Percentiles rank a stretch among this genome's conserved stretches.
Conservation (phyloP, 2,113 vertebrate genomes). For the Tympanuchus pallidicinctus region DNA sequence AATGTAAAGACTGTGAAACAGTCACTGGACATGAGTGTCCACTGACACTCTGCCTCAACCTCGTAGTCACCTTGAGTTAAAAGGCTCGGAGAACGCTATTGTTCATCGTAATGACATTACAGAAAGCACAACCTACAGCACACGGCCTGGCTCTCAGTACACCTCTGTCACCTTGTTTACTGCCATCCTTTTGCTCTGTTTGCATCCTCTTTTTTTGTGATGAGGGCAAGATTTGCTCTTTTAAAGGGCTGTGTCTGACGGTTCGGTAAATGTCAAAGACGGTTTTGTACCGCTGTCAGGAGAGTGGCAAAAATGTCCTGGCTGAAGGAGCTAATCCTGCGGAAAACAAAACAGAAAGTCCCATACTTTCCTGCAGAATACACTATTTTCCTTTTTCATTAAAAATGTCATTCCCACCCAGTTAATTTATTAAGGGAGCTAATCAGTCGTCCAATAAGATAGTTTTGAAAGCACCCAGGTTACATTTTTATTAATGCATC, state of each 20-base stretch:
- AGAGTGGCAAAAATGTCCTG: constrained; percentile 15
- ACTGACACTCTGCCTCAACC: background rate
- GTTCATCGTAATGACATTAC: background rate
- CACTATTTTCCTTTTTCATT: background rate
- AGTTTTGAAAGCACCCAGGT: constrained; percentile 1
- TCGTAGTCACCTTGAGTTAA: background rate
- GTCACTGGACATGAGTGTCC: background rate
- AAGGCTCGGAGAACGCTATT: background rate
- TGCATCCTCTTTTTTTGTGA: background rate
- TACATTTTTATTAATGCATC: background rate
- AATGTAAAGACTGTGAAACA: background rate
- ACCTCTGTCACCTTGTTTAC: fast-evolving
- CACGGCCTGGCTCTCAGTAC: background rate
- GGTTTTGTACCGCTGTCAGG: background rate
- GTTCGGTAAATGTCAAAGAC: background rate
- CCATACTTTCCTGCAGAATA: constrained; percentile 23
- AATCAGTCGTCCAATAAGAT: background rate
- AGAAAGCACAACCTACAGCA: background rate
- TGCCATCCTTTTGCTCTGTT: background rate
- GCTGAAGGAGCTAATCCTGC: background rate
- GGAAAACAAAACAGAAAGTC: constrained; percentile 36
- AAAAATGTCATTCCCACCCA: background rate
- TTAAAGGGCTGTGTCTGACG: background rate
- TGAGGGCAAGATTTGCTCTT: background rate
- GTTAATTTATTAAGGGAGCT: constrained; percentile 24